A percentile compares a stretch with the other conserved stretches of the same genome.
Conservation (phyloP, 2,113 vertebrate species). For the Hemibagrus wyckioides region DNA sequence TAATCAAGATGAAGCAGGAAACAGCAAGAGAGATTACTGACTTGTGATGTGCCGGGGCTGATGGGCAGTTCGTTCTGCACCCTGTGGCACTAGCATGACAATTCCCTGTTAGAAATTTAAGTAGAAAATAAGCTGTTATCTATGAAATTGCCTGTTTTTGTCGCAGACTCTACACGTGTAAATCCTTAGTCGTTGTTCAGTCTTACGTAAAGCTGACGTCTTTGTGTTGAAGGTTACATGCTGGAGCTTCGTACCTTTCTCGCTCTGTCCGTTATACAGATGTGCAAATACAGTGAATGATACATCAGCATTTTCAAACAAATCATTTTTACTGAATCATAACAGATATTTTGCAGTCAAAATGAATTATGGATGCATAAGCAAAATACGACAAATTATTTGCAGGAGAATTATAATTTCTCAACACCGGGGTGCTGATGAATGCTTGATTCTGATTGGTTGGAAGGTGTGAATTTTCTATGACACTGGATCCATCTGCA, state of each 20-base stretch:
- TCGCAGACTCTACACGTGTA: background rate
- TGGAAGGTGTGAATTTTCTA: background rate
- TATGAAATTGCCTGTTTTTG: background rate
- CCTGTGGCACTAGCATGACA: too few species aligned
- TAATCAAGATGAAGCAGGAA: too few species aligned
- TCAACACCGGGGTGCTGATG: background rate
- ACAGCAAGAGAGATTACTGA: too few species aligned
- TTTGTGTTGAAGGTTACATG: background rate
- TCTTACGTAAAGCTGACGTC: background rate
- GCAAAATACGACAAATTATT: background rate
- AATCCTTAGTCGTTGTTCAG: background rate
- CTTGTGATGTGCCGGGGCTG: too few species aligned
- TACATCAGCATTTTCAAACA: background rate
- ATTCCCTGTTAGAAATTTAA: background rate
- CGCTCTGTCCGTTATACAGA: background rate
- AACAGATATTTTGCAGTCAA: background rate
- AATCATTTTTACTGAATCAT: background rate
- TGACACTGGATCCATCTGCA: background rate
- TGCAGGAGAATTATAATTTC: background rate
- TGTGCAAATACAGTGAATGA: background rate
- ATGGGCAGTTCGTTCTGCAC: too few species aligned
- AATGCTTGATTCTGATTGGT: background rate
- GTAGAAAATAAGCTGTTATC: background rate
- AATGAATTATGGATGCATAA: background rate
- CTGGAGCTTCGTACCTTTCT: background rate